Percentiles rank a stretch among this genome's conserved stretches.
These are phyloP conservation scores for Habroteleia sp. DNA, from an alignment of 2,888 invertebrate genomes.

Conservation along the genomic window DNA sequence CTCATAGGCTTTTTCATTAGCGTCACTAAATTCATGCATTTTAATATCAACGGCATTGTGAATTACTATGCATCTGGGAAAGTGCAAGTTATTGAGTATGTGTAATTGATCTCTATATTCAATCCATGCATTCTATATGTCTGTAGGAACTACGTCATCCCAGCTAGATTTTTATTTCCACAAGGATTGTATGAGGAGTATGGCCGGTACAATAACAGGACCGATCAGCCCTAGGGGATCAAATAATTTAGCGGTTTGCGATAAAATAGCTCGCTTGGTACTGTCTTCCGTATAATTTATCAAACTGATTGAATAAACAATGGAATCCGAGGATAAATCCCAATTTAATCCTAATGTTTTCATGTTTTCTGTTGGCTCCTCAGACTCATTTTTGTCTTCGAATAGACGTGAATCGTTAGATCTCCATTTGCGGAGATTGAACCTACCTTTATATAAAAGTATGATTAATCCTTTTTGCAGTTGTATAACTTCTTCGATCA, in stretches of 20 bases:
- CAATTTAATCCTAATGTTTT: slow-evolving; percentile 17
- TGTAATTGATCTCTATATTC: too few relatives aligned
- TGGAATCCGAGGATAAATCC: neutral
- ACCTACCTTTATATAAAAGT: neutral
- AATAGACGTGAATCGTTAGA: slow-evolving; percentile 7
- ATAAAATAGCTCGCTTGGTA: slow-evolving; percentile 1
- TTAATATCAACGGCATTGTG: neutral
- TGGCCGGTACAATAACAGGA: slow-evolving; percentile 10
- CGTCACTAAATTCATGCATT: neutral
- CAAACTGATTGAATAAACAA: neutral
- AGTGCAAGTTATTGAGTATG: too few relatives aligned
- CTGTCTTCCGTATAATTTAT: too few relatives aligned
- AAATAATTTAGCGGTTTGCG: slow-evolving; percentile 9
- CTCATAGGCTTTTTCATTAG: slow-evolving; percentile 1
- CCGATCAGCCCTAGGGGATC: slow-evolving; percentile 9
- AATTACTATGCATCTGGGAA: too few relatives aligned
- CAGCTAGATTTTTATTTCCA: too few relatives aligned
- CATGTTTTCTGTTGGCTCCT: slow-evolving; percentile 1
- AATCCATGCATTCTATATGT: too few relatives aligned
- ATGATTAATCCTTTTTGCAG: neutral
- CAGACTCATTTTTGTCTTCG: too few relatives aligned
- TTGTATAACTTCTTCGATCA: neutral
- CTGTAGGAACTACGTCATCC: too few relatives aligned
- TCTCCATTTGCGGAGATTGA: slow-evolving; percentile 9
- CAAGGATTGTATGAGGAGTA: neutral